Evolutionary conservation across 2,113 vertebrate species (phyloP), one percentile per base, ranked within the genome.

Genomic region (Grantiella picta): DNA sequence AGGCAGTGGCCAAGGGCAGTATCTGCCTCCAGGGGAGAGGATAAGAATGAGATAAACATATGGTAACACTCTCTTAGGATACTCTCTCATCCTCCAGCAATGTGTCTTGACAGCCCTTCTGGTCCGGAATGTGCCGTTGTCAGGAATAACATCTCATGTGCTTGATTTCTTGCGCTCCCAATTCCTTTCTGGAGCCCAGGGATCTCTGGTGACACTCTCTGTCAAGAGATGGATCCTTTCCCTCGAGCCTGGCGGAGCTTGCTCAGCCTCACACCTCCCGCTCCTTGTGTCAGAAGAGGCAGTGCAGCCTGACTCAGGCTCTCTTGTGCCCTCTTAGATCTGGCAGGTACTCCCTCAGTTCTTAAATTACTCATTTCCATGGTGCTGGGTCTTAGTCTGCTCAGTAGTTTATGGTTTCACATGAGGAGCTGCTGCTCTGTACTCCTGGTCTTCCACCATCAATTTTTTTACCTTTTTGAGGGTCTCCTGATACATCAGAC

Each of bases 31-130:
- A 63, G 64, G 61, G 82, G 70, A 50, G 80, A 54, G 36, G 66
- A 25, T 29, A 66, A 24, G 47, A 64, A 59, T 27, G 89, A 59
- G 60, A 38, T 19, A 59, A 86, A 33, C 82, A 21, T 31, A 63
- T 40, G 89, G 82, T 56, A 83, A n/a, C 40, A 12, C 76, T 59
- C 69, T 86, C 71, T 54, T 1, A 5, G 79, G 79, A 54, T 56
- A 12, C 21, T 59, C 50, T 72, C 75, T 81, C 71, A 83, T 75
- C 33, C 76, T 71, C 10, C 53, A 80, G 72, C 18, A 2, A 76
- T 86, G 81, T 82, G 82, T 64, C 83, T 47, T 71, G 86, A 84
- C 89, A 86, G 76, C 80, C 56, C 89, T 90, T 95, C 92, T 83
- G 80, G 38, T 81, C 76, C 72, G 28, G 52, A 86, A 20, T 36